Evolutionary conservation across 2,888 invertebrate genomes (phyloP).

Genomic region (Ormyrus thymus): DNA sequence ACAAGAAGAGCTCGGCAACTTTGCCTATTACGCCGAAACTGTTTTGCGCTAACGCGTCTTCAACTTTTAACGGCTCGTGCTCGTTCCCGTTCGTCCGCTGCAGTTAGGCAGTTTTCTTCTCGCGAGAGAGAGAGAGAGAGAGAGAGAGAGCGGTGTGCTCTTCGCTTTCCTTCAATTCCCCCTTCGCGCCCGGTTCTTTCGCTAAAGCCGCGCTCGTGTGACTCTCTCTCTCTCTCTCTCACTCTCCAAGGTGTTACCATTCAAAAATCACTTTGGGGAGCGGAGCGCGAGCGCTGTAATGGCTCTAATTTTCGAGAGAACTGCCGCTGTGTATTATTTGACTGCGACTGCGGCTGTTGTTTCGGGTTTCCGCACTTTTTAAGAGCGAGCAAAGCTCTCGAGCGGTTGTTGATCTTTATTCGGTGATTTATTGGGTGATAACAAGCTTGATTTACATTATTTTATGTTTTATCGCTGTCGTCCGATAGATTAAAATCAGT

Average conservation of each 20-base stretch:
- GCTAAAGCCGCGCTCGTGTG: not conserved
- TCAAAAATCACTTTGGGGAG: conserved; percentile 40
- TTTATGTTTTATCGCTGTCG: too few species aligned
- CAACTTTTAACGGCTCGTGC: conserved; percentile 69
- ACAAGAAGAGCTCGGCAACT: conserved; percentile 59
- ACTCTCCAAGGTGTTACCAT: not conserved
- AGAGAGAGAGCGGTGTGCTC: not conserved
- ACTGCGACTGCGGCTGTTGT: too few species aligned
- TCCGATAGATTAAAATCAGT: too few species aligned
- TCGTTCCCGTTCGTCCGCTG: conserved; percentile 42
- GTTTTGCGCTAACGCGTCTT: conserved; percentile 71
- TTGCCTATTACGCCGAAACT: conserved; percentile 72
- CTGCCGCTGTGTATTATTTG: not conserved
- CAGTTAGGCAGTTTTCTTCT: too few species aligned
- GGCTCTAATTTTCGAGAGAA: conserved; percentile 26
- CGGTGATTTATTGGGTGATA: too few species aligned
- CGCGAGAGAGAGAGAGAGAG: too few species aligned
- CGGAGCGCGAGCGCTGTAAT: not conserved
- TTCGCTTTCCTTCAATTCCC: conserved; percentile 56
- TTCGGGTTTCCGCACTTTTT: too few species aligned
- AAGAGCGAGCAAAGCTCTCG: too few species aligned
- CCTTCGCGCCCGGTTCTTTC: conserved; percentile 48
- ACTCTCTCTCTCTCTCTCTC: not conserved
- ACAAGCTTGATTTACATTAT: too few species aligned
- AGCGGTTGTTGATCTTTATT: too few species aligned